A percentile compares a stretch with the other conserved stretches of the same genome.
Evolutionary conservation across 53 echinoderm and acorn worm genomes (phyloP).

Genomic region (Arbacia lixula): DNA sequence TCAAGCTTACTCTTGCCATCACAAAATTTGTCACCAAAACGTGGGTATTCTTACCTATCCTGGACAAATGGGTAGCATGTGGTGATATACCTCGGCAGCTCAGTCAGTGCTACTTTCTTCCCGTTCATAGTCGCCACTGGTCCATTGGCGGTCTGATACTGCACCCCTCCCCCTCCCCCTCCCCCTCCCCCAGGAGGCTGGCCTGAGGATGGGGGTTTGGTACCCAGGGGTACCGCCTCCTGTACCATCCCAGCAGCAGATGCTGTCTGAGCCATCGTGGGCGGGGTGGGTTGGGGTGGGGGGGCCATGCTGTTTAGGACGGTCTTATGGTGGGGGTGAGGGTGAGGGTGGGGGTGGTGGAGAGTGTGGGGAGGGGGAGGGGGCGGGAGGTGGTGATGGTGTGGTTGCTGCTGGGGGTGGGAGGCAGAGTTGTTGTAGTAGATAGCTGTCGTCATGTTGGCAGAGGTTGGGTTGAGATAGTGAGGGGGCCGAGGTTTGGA

Average conservation of each 20-base stretch:
- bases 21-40: background rate
- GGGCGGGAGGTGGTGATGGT: constrained; percentile 9
- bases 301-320: background rate
- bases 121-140: constrained; percentile 43
- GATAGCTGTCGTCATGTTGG: constrained; percentile 18
- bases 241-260: background rate
- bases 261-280: background rate
- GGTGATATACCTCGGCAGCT: constrained; percentile 90
- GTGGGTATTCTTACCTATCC: constrained; percentile 66
- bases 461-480: too few species aligned
- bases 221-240: background rate
- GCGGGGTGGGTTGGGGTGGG: background rate
- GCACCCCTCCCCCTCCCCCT: background rate
- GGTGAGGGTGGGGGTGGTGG: constrained; percentile 1
- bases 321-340: background rate
- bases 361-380: background rate
- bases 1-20: too few species aligned
- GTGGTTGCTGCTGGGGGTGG: constrained; percentile 9
- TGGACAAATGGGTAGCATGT: constrained; percentile 92
- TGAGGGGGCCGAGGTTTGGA: background rate
- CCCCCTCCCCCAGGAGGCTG: background rate
- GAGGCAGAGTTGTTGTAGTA: constrained; percentile 16
- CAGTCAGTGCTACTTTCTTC: constrained; percentile 62
- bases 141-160: background rate
- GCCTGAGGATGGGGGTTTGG: background rate